Conservation (phyloP, 37 sponge, comb jelly and placozoan genomes). For the Geodia barretti region DNA sequence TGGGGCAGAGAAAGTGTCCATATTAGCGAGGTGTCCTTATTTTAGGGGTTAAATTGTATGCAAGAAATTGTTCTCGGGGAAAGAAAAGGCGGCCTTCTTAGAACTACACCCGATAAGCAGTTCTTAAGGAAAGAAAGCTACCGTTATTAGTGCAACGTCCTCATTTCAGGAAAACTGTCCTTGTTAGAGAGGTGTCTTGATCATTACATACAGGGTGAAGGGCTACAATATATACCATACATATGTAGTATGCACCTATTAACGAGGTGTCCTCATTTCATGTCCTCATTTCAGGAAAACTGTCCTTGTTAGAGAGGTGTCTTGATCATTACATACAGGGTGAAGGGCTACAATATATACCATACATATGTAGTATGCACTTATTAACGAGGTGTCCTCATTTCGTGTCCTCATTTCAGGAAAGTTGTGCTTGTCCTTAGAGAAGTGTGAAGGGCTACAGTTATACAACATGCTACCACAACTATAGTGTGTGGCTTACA, state of each 20-base stretch:
- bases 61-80: too few species aligned
- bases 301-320: neutral
- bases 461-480: neutral
- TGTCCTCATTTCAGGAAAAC: neutral
- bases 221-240: too few species aligned
- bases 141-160: neutral
- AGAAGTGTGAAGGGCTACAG: neutral
- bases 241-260: neutral
- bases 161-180: neutral
- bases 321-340: neutral
- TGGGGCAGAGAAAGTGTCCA: neutral
- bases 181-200: neutral
- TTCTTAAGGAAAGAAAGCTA: neutral
- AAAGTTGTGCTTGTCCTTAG: neutral
- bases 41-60: neutral
- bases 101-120: too few species aligned
- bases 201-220: neutral
- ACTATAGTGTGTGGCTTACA: conserved; percentile 5
- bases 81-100: too few species aligned
- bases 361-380: too few species aligned
- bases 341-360: too few species aligned
- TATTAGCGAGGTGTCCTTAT: neutral
- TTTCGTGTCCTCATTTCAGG: conserved; percentile 1
- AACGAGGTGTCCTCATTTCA: conserved; percentile 1
- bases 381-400: neutral